Percentiles rank a stretch among this genome's conserved stretches.
Evolutionary conservation across 2,797 vertebrate genomes (phyloP).

Genomic region (Acipenser transmontanus): DNA sequence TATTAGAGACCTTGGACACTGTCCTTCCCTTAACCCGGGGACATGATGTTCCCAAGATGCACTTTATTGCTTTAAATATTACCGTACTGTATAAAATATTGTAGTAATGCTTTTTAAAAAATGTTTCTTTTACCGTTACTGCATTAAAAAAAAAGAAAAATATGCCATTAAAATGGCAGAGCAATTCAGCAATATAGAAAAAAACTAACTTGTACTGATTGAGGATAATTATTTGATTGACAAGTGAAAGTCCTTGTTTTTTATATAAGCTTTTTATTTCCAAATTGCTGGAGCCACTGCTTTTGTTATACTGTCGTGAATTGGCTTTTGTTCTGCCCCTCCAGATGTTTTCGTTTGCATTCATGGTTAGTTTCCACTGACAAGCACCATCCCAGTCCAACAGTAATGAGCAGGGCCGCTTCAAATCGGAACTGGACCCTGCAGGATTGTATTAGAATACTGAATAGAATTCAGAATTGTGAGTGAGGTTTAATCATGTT

Average conservation of each 20-base stretch:
- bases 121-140: no score
- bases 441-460: neutral
- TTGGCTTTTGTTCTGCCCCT: neutral
- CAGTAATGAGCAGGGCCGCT: neutral
- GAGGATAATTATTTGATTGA: no score
- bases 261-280: neutral
- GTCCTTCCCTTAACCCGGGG: neutral
- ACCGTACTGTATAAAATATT: neutral
- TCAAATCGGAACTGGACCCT: neutral
- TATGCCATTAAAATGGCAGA: no score
- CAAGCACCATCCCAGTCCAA: neutral
- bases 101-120: no score
- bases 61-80: neutral
- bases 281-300: neutral
- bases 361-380: neutral
- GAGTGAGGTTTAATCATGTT: neutral
- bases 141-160: no score
- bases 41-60: neutral
- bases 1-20: neutral
- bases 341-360: neutral
- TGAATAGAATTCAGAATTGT: neutral
- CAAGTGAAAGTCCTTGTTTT: no score
- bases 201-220: no score
- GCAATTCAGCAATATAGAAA: no score
- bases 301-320: neutral